phyloP scores from a whole-genome alignment of 2,113 vertebrate genomes.

The Microcebus tavaratra region DNA sequence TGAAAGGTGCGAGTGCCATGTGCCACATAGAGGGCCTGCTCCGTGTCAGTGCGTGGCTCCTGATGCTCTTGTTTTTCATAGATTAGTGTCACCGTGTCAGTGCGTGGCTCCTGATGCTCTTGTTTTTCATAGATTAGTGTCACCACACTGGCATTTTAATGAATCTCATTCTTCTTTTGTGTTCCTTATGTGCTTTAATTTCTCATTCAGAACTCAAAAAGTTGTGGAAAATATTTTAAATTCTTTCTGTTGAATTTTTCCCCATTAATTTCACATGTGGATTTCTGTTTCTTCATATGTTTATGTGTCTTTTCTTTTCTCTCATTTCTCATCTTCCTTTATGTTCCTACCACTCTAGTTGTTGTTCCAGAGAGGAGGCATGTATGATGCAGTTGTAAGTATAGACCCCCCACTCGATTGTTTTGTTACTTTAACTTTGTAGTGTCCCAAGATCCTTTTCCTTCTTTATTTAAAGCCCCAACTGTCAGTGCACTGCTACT shows the following conservation, averaged over 20 bases:
- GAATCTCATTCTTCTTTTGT: neutral
- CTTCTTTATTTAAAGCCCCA: neutral
- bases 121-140: neutral
- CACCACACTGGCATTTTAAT: neutral
- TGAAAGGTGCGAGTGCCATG: neutral
- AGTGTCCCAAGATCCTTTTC: neutral
- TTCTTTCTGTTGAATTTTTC: neutral
- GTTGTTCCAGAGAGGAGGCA: slow-evolving; percentile 89
- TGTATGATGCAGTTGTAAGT: slow-evolving; percentile 91
- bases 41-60: neutral
- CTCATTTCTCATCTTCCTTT: slow-evolving; percentile 15
- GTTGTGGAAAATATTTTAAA: neutral
- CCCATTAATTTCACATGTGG: neutral
- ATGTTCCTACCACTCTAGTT: slow-evolving; percentile 84
- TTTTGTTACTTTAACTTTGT: neutral
- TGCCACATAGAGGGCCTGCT: no score
- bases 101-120: neutral
- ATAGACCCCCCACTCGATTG: slow-evolving; percentile 37
- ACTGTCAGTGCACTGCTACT: neutral
- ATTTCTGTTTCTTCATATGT: neutral
- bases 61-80: neutral
- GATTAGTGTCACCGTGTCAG: no score
- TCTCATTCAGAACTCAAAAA: slow-evolving; percentile 12
- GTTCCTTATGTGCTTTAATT: neutral
- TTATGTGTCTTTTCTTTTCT: slow-evolving; percentile 59